Evolutionary conservation across 2,888 invertebrate species (phyloP).

Genomic region (Nezara viridula): DNA sequence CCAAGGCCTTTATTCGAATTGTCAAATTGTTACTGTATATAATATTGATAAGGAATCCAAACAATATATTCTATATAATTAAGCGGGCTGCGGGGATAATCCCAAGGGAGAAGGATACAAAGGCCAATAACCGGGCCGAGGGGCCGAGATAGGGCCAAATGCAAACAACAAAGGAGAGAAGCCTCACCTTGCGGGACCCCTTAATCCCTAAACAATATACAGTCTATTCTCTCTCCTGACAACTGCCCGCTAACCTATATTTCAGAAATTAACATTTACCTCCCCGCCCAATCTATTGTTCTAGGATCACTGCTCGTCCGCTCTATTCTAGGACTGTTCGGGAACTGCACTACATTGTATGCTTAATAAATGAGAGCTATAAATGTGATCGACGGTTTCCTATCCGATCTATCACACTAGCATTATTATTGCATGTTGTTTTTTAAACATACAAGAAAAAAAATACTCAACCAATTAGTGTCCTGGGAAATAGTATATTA

Average conservation of each 20-base stretch:
- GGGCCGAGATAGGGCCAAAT: neutral
- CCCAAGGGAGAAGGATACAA: neutral
- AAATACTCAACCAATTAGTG: too few relatives aligned
- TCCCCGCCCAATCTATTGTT: neutral
- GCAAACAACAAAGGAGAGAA: neutral
- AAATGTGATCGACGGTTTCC: neutral
- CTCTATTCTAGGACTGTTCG: neutral
- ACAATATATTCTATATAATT: neutral
- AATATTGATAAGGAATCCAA: neutral
- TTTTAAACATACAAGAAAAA: too few relatives aligned
- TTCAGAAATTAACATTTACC: constrained; percentile 12
- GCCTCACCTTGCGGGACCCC: neutral
- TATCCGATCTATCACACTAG: neutral
- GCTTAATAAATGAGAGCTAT: neutral
- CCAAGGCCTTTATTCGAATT: too few relatives aligned
- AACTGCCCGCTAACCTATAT: neutral
- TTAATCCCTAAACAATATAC: constrained; percentile 5
- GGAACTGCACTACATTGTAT: neutral
- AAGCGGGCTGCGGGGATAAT: neutral
- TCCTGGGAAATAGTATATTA: too few relatives aligned
- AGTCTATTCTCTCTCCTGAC: neutral
- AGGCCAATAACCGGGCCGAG: neutral
- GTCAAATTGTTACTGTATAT: neutral
- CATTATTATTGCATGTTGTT: too few relatives aligned
- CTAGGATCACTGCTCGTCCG: neutral